Percentiles rank a stretch among this genome's conserved stretches.
Evolutionary conservation across 1,140 invertebrate genomes (phyloP).

Genomic region (Hetaerina americana): DNA sequence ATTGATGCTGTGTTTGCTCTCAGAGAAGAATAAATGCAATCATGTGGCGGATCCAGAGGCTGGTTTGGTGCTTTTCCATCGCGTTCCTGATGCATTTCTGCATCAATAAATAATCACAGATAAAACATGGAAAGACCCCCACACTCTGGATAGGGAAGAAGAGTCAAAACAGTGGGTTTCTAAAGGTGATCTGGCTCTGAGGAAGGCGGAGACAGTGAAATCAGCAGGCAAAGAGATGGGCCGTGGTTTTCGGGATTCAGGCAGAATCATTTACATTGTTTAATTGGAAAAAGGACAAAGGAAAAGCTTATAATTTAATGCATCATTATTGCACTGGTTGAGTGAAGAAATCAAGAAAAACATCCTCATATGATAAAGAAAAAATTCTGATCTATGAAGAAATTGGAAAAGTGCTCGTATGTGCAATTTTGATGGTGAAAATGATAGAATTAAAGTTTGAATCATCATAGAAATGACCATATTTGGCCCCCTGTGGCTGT

Average conservation of each 20-base stretch:
- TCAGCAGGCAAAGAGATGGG: constrained; percentile 19
- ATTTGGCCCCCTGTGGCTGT: too few species aligned
- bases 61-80: constrained; percentile 14
- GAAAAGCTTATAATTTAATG: constrained; percentile 14
- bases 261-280: constrained; percentile 12
- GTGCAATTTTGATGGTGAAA: not conserved
- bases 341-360: constrained; percentile 9
- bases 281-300: constrained; percentile 15
- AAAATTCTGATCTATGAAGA: constrained; percentile 5
- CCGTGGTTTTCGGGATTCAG: constrained; percentile 16
- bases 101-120: constrained; percentile 13
- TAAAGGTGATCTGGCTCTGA: not conserved
- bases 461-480: too few species aligned
- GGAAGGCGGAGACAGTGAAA: constrained; percentile 13
- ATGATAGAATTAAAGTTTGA: too few species aligned
- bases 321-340: constrained; percentile 11
- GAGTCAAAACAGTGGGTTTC: constrained; percentile 13
- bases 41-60: constrained; percentile 11
- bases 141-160: constrained; percentile 11
- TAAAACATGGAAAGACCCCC: constrained; percentile 16
- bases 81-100: constrained; percentile 10
- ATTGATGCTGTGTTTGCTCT: constrained; percentile 9
- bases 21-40: constrained; percentile 11
- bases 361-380: constrained; percentile 4
- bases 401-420: not conserved